These are phyloP conservation scores for Amblyopsis hoosieri DNA, from an alignment of 2,797 vertebrate species.

Conservation along the genomic window DNA sequence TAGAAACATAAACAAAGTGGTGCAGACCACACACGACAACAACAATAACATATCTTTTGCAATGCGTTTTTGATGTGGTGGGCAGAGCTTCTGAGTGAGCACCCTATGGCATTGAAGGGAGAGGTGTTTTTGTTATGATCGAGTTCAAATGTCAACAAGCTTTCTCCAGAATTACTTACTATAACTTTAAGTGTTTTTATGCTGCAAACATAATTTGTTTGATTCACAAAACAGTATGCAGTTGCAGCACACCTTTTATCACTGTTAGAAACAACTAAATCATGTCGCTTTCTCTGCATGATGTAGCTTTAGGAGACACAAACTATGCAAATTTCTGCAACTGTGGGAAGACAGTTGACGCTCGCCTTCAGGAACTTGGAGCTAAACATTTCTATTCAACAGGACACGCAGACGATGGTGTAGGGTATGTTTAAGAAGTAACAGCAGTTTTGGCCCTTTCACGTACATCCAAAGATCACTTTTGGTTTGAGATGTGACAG, in stretches of 20 bases:
- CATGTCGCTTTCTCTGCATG: constrained; percentile 21
- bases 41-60: no score
- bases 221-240: neutral
- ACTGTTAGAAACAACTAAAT: constrained; percentile 13
- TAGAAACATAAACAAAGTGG: no score
- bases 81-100: no score
- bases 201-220: no score
- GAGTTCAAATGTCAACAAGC: no score
- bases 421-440: constrained; percentile 83
- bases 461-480: neutral
- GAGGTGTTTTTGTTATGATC: no score
- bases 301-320: constrained; percentile 91
- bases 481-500: constrained; percentile 3
- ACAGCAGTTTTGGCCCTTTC: neutral
- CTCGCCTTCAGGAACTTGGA: constrained; percentile 86
- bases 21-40: no score
- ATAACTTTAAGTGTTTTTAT: no score
- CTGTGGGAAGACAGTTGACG: constrained; percentile 91
- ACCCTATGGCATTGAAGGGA: no score
- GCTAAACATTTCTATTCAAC: constrained; percentile 88
- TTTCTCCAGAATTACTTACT: no score
- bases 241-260: constrained; percentile 13
- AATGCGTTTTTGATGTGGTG: neutral
- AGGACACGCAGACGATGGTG: constrained; percentile 92
- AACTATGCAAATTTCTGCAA: constrained; percentile 96